Evolutionary conservation across 2,113 vertebrate species (phyloP).

Genomic region (Vidua macroura): DNA sequence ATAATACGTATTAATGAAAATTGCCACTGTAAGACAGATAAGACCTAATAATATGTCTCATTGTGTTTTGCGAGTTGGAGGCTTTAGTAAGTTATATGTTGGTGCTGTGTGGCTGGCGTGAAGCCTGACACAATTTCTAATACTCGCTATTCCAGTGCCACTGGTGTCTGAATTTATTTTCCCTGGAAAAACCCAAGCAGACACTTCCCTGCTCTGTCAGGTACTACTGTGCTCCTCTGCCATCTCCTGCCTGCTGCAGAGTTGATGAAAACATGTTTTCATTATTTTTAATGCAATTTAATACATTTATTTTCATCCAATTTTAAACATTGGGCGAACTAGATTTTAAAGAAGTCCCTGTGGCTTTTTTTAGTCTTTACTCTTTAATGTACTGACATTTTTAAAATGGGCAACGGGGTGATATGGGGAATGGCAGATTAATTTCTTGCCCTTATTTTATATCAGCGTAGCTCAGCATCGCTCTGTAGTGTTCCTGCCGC

Average conservation of each 20-base stretch:
- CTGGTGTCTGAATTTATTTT: background rate
- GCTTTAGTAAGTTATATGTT: conserved; percentile 16
- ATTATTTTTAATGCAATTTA: background rate
- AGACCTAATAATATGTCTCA: conserved; percentile 46
- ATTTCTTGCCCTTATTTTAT: background rate
- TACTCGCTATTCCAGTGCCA: background rate
- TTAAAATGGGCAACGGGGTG: background rate
- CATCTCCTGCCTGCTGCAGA: background rate
- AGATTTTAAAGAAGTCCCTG: background rate
- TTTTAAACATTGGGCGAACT: accelerated
- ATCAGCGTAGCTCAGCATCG: background rate
- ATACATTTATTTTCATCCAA: background rate
- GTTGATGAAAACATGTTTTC: background rate
- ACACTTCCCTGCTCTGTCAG: background rate
- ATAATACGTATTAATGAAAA: conserved; percentile 51
- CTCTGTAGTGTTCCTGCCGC: background rate
- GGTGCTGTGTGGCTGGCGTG: background rate
- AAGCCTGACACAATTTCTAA: background rate
- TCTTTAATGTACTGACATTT: background rate
- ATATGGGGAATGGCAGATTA: background rate
- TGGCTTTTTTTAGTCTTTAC: background rate
- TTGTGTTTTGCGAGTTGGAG: conserved; percentile 19
- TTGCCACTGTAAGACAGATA: conserved; percentile 50
- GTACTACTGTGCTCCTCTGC: background rate
- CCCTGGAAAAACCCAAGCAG: background rate